Conservation (phyloP, 2,888 invertebrate genomes). For the Didymodactylos carnosus region DNA sequence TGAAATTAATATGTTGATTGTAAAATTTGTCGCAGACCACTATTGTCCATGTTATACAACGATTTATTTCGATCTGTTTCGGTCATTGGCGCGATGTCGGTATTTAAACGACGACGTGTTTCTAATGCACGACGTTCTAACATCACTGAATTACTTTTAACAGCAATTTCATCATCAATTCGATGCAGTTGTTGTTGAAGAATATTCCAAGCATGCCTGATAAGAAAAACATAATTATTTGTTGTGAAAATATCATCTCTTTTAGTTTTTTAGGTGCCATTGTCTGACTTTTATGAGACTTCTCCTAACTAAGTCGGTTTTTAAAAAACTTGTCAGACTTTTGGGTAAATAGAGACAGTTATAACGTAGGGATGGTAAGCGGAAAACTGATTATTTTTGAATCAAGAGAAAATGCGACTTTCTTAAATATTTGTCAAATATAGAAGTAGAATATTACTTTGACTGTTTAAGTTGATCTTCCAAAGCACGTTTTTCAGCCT, state of each 20-base stretch:
- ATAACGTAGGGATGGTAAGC: too few relatives aligned
- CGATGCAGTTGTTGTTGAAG: slow-evolving; percentile 32
- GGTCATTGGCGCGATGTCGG: slow-evolving; percentile 21
- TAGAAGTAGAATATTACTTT: too few relatives aligned
- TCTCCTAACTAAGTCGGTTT: too few relatives aligned
- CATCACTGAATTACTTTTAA: slow-evolving; percentile 32
- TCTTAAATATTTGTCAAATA: too few relatives aligned
- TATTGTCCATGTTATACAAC: slow-evolving; percentile 27
- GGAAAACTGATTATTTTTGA: too few relatives aligned
- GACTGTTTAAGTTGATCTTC: background rate
- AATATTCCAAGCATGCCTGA: slow-evolving; percentile 32
- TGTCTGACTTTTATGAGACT: too few relatives aligned
- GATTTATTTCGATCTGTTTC: slow-evolving; percentile 24
- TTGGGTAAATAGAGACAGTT: too few relatives aligned
- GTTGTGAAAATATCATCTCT: too few relatives aligned
- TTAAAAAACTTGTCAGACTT: too few relatives aligned
- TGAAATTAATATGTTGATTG: background rate
- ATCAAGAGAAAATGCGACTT: too few relatives aligned
- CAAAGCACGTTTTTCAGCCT: background rate
- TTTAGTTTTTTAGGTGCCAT: too few relatives aligned
- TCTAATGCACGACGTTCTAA: slow-evolving; percentile 31
- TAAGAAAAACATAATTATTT: too few relatives aligned
- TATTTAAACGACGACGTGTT: slow-evolving; percentile 27
- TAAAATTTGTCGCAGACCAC: slow-evolving; percentile 1
- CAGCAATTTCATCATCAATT: slow-evolving; percentile 32